These are phyloP conservation scores for Phrynocephalus versicolor DNA, from an alignment of 2,113 vertebrate species.

Conservation along the genomic window DNA sequence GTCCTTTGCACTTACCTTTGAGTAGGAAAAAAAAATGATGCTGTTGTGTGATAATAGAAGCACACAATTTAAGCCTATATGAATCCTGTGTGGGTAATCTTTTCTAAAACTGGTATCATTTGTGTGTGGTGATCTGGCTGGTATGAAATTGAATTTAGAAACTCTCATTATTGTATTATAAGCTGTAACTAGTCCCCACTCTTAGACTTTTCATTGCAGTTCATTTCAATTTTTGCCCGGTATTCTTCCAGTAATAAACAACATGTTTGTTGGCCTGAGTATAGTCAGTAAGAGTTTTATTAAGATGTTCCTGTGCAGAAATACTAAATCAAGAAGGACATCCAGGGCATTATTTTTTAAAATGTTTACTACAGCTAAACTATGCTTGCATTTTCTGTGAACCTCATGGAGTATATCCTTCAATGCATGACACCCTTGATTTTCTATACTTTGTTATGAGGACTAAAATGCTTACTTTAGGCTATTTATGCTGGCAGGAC, in stretches of 20 bases:
- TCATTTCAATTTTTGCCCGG: not conserved
- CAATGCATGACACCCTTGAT: slow-evolving; percentile 59
- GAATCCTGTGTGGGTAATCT: not conserved
- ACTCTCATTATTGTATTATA: not conserved
- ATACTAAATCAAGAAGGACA: not conserved
- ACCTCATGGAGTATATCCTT: slow-evolving; percentile 48
- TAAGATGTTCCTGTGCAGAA: not conserved
- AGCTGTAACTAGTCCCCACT: not conserved
- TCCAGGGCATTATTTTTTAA: not conserved
- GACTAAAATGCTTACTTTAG: slow-evolving; percentile 64
- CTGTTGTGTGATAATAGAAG: not conserved
- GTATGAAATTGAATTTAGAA: not conserved
- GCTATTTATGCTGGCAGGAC: slow-evolving; percentile 68
- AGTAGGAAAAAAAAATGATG: not conserved
- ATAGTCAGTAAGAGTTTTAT: not conserved
- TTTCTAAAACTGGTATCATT: not conserved
- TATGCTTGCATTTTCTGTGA: slow-evolving; percentile 53
- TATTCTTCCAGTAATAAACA: not conserved
- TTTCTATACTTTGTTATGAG: slow-evolving; percentile 69
- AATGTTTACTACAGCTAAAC: slow-evolving; percentile 37
- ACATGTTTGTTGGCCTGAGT: not conserved
- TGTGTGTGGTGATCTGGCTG: not conserved
- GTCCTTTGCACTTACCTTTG: not conserved
- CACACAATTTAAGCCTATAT: not conserved
- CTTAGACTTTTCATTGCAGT: not conserved